Base-by-base conservation (phyloP, 2,888 invertebrate genomes). In the Ichneumoninae sp. region DNA sequence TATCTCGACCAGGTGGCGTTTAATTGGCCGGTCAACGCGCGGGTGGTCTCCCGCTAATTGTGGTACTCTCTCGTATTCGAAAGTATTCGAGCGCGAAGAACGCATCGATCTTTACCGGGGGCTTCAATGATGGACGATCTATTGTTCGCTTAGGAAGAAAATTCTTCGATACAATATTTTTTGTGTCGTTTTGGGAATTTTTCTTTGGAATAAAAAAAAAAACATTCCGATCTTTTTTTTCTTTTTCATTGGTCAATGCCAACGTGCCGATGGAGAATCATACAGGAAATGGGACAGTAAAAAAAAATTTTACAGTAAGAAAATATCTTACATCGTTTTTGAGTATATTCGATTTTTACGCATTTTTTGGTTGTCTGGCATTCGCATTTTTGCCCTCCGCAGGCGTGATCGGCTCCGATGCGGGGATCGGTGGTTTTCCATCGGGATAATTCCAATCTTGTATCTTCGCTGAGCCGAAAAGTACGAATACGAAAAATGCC, bases 401-500 rank as follows among this genome's bases (percentile, higher is more conserved):
- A 13, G 8, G 33, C 36, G 16, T 52, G 75, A 54, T 75, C n/a
- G 57, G 6, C 30, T 19, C 26, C 13, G 33, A 6, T 7, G 0
- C 7, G 19, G 69, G 10, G n/a, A 33, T 57, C 0, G 86, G 83
- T 2, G 60, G 30, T 6, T 30, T 36, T n/a, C 86, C 79, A 16
- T 84, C 77, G 4, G 90, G 89, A 71, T 91, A 88, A 86, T 93
- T 93, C 93, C 93, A 93, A 3, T 87, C 72, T 83, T 93, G 93
- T 62, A 93, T 93, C 79, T 93, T 87, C 1, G 88, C 93, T 3
- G 93, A 91, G 13, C 93, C 93, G 50, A 92, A 92, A 7, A 88
- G 36, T 1, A 44, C 44, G 82, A 91, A 93, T 26, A 91, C 83
- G 0, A 88, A 0, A 72, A 91, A 93, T 4, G 90, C 92, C 2